Evolutionary conservation across 2,797 vertebrate genomes (phyloP).

Genomic region (Delichon dasypus): DNA sequence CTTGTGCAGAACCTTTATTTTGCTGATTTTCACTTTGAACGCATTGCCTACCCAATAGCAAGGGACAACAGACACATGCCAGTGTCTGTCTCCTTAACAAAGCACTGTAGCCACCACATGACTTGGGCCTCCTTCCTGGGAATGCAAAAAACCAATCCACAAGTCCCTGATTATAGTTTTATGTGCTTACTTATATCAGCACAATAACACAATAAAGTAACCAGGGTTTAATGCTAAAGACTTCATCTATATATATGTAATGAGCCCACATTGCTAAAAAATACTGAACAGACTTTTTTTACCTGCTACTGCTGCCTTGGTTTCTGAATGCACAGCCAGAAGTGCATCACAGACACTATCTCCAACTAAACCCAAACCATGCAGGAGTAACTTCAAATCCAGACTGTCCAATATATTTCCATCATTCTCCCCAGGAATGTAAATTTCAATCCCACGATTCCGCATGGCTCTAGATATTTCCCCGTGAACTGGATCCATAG

Average conservation of each 20-base stretch:
- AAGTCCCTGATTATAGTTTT: background rate
- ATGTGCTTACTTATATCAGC: background rate
- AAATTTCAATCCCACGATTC: constrained; percentile 94
- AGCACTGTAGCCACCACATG: background rate
- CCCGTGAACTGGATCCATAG: constrained; percentile 92
- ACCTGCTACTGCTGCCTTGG: constrained; percentile 85
- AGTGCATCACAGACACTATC: constrained; percentile 87
- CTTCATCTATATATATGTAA: background rate
- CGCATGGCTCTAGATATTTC: constrained; percentile 98
- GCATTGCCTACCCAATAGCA: background rate
- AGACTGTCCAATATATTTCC: constrained; percentile 77
- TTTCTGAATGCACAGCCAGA: constrained; percentile 83
- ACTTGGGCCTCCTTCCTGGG: background rate
- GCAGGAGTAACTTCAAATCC: constrained; percentile 89
- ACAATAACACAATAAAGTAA: background rate
- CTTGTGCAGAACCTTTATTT: background rate
- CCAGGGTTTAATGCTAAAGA: background rate
- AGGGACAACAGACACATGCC: background rate
- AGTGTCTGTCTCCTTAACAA: background rate
- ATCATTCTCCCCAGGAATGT: constrained; percentile 86
- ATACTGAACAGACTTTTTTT: background rate
- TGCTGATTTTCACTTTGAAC: background rate
- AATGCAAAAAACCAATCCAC: background rate
- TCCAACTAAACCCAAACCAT: constrained; percentile 86
- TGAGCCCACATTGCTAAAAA: background rate